Evolutionary conservation across 2,113 vertebrate species (phyloP).

Genomic region (Carassius gibelio): DNA sequence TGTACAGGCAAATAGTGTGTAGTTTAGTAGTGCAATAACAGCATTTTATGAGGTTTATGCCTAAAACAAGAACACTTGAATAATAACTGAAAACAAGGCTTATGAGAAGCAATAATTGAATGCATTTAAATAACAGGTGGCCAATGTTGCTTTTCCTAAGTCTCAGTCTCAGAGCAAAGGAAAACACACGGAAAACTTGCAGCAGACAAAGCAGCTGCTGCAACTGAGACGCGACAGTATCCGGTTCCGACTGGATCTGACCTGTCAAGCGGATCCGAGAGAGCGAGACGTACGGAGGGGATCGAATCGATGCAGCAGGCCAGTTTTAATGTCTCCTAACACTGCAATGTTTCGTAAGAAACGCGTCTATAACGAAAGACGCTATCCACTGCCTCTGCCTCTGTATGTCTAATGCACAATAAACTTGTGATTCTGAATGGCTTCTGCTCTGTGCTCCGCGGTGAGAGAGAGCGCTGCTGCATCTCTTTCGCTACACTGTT

Average conservation of each 20-base stretch:
- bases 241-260: conserved; percentile 66
- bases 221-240: conserved; percentile 28
- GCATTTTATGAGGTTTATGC: background rate
- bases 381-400: background rate
- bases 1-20: no score
- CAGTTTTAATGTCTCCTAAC: background rate
- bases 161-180: background rate
- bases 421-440: background rate
- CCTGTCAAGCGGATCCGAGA: conserved; percentile 49
- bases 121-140: background rate
- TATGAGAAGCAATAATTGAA: background rate
- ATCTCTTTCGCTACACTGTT: background rate
- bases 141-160: background rate
- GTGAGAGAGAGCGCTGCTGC: background rate
- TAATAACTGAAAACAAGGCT: no score
- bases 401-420: background rate
- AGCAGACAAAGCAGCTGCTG: background rate
- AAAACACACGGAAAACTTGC: background rate
- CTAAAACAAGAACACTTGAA: no score
- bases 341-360: background rate
- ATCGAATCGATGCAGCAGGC: background rate
- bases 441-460: background rate
- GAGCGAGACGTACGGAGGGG: background rate
- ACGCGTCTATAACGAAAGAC: background rate
- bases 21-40: background rate